Evolutionary conservation across 2,113 vertebrate species (phyloP).

Genomic region (Lutjanus erythropterus): DNA sequence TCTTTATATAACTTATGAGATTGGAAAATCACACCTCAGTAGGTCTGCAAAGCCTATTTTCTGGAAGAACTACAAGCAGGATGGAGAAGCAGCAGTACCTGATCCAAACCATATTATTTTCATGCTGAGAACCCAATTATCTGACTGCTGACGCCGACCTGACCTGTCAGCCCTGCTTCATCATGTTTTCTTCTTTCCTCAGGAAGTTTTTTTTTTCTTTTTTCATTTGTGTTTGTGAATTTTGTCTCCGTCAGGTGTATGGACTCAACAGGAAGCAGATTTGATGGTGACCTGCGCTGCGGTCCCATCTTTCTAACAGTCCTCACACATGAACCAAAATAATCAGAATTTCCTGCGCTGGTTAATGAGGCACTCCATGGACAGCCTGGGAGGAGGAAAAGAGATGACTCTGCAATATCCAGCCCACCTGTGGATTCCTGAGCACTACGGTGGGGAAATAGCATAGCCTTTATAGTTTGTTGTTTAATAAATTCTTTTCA

Average conservation of each 20-base stretch:
- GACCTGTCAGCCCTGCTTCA: conserved; percentile 15
- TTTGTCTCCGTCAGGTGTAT: background rate
- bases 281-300: conserved; percentile 20
- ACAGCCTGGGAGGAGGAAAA: conserved; percentile 4
- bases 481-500: no score
- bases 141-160: conserved; percentile 16
- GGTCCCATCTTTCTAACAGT: conserved; percentile 26
- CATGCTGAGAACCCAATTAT: conserved; percentile 63
- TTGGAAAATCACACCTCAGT: background rate
- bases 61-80: conserved; percentile 2
- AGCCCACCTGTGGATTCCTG: conserved; percentile 25
- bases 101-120: conserved; percentile 47
- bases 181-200: background rate
- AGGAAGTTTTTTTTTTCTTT: background rate
- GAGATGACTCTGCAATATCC: background rate
- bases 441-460: background rate
- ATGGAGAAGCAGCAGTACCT: conserved; percentile 8
- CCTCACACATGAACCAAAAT: conserved; percentile 12
- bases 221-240: background rate
- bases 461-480: background rate
- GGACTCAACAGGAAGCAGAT: conserved; percentile 22
- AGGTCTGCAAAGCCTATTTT: background rate
- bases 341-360: background rate
- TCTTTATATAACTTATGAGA: background rate
- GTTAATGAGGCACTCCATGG: conserved; percentile 40